Conservation (phyloP, 2,797 vertebrate species). For the Tragopan temminckii region DNA sequence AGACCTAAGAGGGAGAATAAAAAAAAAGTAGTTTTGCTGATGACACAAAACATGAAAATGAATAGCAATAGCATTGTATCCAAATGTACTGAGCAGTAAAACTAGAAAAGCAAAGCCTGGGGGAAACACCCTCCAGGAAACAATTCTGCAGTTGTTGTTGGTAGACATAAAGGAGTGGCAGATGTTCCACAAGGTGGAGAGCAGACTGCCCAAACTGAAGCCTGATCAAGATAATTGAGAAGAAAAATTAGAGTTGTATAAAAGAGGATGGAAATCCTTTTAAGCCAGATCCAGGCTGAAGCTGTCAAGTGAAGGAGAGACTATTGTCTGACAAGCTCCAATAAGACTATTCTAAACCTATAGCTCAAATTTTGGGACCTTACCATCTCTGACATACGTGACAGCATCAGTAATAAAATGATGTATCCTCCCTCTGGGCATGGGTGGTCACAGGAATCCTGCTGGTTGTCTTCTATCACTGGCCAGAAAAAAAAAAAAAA, state of each 20-base stretch:
- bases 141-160: not conserved
- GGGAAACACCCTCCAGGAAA: not conserved
- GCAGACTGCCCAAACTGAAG: not conserved
- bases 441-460: not conserved
- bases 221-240: not conserved
- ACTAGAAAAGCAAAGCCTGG: not conserved
- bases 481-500: not conserved
- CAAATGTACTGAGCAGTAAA: not conserved
- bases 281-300: not conserved
- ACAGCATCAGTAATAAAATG: not conserved
- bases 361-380: not conserved
- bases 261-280: not conserved
- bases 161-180: not conserved
- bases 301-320: not conserved
- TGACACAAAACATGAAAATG: not conserved
- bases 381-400: not conserved
- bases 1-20: not conserved
- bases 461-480: not conserved
- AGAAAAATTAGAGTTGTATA: not conserved
- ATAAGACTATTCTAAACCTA: not conserved
- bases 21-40: not conserved
- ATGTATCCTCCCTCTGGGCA: not conserved
- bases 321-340: not conserved
- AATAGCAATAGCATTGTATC: not conserved
- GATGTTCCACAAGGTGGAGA: not conserved